These are phyloP conservation scores for Alligator sinensis DNA, from an alignment of 2,113 vertebrate species.

Conservation along the genomic window DNA sequence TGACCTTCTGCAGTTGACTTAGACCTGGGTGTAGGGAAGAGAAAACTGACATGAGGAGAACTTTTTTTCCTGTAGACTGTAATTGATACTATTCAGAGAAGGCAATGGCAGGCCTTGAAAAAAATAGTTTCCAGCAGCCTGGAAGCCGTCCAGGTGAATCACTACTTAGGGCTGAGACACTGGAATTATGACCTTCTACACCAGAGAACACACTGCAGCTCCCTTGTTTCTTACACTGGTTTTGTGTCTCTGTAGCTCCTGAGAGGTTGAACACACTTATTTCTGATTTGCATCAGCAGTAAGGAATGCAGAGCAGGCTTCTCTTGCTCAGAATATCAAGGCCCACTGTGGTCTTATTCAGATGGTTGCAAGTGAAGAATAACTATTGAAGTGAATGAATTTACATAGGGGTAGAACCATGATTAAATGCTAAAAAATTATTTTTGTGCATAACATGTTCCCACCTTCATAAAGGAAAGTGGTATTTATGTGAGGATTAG, in stretches of 20 bases:
- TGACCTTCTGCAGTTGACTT: rapidly evolving
- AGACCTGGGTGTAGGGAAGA: background rate
- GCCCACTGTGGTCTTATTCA: background rate
- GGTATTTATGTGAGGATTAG: background rate
- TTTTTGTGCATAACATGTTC: background rate
- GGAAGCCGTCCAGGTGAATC: background rate
- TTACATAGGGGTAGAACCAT: background rate
- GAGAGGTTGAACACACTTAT: background rate
- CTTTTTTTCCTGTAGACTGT: background rate
- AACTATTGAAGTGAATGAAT: background rate
- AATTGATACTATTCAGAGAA: background rate
- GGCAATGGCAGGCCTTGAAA: background rate
- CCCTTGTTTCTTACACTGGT: background rate
- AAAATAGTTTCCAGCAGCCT: background rate
- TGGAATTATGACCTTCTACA: background rate
- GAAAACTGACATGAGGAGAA: background rate
- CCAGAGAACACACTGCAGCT: background rate
- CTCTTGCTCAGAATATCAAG: background rate
- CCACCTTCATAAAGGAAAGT: background rate
- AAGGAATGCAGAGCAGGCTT: background rate
- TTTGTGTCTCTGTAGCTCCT: background rate
- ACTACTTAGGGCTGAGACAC: rapidly evolving
- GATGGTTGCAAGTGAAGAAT: background rate
- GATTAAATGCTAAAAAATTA: background rate
- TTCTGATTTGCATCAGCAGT: background rate